These are phyloP conservation scores for Oreotragus oreotragus DNA, from an alignment of 2,113 vertebrate genomes.

Conservation along the genomic window DNA sequence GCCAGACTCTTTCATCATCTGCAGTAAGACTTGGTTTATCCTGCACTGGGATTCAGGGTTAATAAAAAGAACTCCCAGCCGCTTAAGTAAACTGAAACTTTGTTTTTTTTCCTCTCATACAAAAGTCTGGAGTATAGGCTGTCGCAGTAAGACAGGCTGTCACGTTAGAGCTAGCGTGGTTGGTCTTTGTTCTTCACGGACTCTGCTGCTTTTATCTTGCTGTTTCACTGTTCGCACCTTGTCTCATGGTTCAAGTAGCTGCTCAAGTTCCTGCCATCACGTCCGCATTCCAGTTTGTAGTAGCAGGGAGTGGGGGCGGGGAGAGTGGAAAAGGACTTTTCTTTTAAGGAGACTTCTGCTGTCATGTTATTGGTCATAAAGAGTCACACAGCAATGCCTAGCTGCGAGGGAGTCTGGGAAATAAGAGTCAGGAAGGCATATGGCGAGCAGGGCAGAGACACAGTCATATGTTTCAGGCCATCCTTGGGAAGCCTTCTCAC, in stretches of 20 bases:
- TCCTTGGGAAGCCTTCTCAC: not conserved
- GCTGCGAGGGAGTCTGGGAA: not conserved
- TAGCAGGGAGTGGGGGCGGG: not conserved
- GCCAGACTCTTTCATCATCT: not conserved
- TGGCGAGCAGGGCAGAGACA: too few species aligned
- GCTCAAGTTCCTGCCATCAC: not conserved
- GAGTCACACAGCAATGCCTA: not conserved
- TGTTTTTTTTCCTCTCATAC: not conserved
- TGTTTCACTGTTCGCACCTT: not conserved
- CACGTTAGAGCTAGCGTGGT: too few species aligned
- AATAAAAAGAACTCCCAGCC: not conserved
- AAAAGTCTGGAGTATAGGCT: not conserved
- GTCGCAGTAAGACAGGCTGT: not conserved
- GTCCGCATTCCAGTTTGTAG: not conserved
- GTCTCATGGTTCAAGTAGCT: not conserved
- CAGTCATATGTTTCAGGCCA: not conserved
- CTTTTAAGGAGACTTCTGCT: not conserved
- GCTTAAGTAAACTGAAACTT: not conserved
- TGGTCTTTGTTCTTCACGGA: not conserved
- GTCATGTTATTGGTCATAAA: not conserved
- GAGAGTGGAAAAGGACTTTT: not conserved
- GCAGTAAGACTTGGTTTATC: not conserved
- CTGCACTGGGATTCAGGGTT: not conserved
- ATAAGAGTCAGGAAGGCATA: not conserved
- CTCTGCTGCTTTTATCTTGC: not conserved